Evolutionary conservation across 2,888 invertebrate species (phyloP).

Genomic region (Eupithecia pulchellata): DNA sequence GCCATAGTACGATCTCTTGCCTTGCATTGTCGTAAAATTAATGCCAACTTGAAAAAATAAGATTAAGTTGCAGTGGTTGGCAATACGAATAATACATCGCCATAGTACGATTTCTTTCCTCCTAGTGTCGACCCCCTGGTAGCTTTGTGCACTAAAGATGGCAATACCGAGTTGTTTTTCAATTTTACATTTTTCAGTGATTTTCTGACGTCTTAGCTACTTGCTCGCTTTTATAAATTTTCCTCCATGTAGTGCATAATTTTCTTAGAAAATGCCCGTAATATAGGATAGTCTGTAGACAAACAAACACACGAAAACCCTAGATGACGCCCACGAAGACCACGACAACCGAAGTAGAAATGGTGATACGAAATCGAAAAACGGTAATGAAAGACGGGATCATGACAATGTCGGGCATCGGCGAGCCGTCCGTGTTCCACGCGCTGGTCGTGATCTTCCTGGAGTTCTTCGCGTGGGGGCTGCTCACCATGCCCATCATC

Average conservation of each 20-base stretch:
- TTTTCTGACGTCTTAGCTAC: constrained; percentile 79
- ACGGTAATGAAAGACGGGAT: constrained; percentile 95
- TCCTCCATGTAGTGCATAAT: constrained; percentile 78
- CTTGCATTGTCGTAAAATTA: too few species aligned
- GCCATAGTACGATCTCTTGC: too few species aligned
- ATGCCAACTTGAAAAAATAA: too few species aligned
- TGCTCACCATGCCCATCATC: constrained; percentile 99
- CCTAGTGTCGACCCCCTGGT: too few species aligned
- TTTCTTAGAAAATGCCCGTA: constrained; percentile 73
- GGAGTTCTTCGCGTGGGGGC: constrained; percentile 99
- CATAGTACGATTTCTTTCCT: too few species aligned
- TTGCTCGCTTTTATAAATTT: constrained; percentile 70
- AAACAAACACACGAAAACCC: constrained; percentile 67
- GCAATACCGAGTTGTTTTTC: constrained; percentile 79
- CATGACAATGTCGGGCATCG: constrained; percentile 94
- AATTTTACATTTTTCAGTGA: constrained; percentile 72
- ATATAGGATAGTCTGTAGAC: constrained; percentile 73
- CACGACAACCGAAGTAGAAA: constrained; percentile 93
- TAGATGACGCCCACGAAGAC: constrained; percentile 91
- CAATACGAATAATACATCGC: too few species aligned
- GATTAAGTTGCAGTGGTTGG: too few species aligned
- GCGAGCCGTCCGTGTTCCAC: constrained; percentile 98
- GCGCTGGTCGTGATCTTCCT: constrained; percentile 99
- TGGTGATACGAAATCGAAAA: constrained; percentile 94
- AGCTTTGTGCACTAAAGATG: background rate